These are phyloP conservation scores for Aphelocoma coerulescens DNA, from an alignment of 2,113 vertebrate genomes.

Conservation along the genomic window DNA sequence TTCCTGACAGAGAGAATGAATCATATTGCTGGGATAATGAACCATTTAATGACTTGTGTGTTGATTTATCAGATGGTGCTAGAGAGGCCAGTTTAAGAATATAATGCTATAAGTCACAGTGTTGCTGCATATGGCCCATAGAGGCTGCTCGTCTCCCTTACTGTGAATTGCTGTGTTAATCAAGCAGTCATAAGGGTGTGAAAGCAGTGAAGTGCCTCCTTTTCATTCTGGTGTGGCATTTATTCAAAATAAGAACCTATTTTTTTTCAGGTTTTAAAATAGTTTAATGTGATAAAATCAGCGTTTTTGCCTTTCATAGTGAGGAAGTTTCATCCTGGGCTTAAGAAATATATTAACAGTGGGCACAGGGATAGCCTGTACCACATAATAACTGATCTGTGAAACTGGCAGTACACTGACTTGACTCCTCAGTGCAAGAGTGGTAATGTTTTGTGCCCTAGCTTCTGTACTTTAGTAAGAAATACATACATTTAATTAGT, in stretches of 20 bases:
- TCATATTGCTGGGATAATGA: slow-evolving; percentile 81
- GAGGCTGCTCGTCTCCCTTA: background rate
- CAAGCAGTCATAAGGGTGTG: slow-evolving; percentile 4
- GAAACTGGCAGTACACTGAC: background rate
- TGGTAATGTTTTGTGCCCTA: background rate
- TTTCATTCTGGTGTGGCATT: background rate
- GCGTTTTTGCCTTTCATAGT: background rate
- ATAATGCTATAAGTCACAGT: slow-evolving; percentile 69
- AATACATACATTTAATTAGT: background rate
- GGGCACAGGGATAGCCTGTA: background rate
- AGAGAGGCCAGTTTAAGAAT: slow-evolving; percentile 75
- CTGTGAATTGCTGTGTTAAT: slow-evolving; percentile 36
- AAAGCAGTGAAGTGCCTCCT: background rate
- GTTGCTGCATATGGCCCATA: background rate
- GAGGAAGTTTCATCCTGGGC: background rate
- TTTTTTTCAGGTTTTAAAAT: background rate
- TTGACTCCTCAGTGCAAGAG: background rate
- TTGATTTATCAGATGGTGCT: slow-evolving; percentile 80
- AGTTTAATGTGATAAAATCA: background rate
- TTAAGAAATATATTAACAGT: background rate
- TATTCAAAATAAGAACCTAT: background rate
- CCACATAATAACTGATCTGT: background rate
- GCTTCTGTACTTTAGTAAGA: background rate
- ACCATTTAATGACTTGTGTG: slow-evolving; percentile 78
- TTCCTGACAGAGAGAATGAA: slow-evolving; percentile 71